Base-by-base conservation (phyloP, 1,140 invertebrate genomes). In the Drosophila punjabiensis region DNA sequence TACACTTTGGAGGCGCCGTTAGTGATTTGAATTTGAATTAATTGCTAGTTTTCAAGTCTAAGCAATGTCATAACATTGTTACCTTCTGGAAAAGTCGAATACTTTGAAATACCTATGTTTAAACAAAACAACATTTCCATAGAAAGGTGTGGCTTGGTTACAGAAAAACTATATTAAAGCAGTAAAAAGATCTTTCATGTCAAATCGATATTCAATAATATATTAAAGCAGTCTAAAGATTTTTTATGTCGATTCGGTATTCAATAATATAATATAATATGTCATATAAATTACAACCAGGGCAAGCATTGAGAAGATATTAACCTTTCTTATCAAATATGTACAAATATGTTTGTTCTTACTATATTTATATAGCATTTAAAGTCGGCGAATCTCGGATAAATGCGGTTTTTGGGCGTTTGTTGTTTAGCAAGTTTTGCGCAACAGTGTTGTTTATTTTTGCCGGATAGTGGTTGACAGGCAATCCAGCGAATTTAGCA, bases 361-460 rank as follows among this genome's bases (percentile, higher is more conserved):
- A 32, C 16, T 18, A 35, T 20, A 35, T 35, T 5, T 39, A 56
- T 68, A 47, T 64, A 45, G 32, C 28, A 35, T 60, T 69, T 35
- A 30, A 39, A 47, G 60, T 30, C 63, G 16, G 24, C 14, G 3
- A 6, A 35, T 56, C 13, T 37, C 9, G 32, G 30, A 28, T 65
- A 16, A 53, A 52, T 41, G 43, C 35, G 35, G 39, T 43, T 55
- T 48, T 18, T 39, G 9, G 50, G 14, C 39, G 28, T 16, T 45
- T 35, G 18, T 20, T 76, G 47, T 53, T 65, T 65, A 39, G 60
- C 37, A 13, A 45, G 41, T 79, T 82, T 79, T 83, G 70, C 81
- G 70, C 76, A 83, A 68, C 28, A 33, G 10, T 39, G 24, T 74
- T 87, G 47, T 71, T 73, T 73, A 66, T 61, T 61, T 76, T 70